These are phyloP conservation scores for Genyomyrus donnyi DNA, from an alignment of 2,113 vertebrate species.

Conservation along the genomic window DNA sequence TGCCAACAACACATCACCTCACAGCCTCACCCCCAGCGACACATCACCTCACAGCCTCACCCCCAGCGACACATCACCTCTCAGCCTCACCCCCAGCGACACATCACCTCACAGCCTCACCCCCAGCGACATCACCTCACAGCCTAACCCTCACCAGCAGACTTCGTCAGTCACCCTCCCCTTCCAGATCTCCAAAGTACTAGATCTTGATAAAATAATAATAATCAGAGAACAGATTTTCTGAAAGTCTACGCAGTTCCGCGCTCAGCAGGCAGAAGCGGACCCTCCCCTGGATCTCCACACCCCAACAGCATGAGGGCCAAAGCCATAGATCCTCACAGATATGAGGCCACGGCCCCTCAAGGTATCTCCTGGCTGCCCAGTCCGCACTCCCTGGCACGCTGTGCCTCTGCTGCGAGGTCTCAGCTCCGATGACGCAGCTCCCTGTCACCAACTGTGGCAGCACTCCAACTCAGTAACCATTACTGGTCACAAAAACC, in stretches of 20 bases:
- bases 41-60: neutral
- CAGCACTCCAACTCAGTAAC: neutral
- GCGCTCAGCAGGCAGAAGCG: neutral
- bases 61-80: neutral
- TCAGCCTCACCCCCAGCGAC: neutral
- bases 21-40: neutral
- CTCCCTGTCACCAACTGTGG: neutral
- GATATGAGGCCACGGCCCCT: neutral
- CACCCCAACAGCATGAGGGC: neutral
- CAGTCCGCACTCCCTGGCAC: neutral
- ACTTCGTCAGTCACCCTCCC: neutral
- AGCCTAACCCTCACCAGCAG: neutral
- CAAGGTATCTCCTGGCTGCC: neutral
- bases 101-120: neutral
- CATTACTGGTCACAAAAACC: neutral
- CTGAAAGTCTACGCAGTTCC: neutral
- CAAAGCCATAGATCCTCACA: neutral
- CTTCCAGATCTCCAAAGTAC: neutral
- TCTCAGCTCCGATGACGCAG: neutral
- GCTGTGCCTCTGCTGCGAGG: neutral
- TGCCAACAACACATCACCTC: neutral
- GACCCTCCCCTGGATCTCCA: neutral
- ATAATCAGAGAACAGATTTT: neutral
- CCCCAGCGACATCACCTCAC: neutral
- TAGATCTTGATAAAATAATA: neutral